phyloP scores from a whole-genome alignment of 2,888 invertebrate genomes.

The Phortica okadai region DNA sequence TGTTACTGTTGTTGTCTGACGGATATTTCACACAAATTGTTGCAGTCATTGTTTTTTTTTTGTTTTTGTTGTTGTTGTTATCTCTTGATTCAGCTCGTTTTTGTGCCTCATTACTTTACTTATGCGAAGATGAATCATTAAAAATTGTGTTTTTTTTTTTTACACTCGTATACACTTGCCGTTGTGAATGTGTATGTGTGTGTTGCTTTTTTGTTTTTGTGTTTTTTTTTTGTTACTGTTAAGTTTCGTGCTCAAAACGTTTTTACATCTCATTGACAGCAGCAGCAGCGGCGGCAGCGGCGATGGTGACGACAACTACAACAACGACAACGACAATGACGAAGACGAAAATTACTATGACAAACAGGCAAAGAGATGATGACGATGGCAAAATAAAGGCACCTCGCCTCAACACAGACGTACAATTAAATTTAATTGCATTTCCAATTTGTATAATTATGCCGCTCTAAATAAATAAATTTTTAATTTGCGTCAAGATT shows the following conservation, averaged over 20 bases:
- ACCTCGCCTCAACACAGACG: not conserved
- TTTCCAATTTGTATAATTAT: constrained; percentile 72
- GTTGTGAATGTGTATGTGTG: not conserved
- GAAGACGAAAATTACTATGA: not conserved
- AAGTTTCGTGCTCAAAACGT: constrained; percentile 68
- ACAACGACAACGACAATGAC: not conserved
- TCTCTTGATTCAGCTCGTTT: constrained; percentile 19
- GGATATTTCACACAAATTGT: constrained; percentile 10
- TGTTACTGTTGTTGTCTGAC: constrained; percentile 21
- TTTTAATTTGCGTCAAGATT: constrained; percentile 64
- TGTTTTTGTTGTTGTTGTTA: not conserved
- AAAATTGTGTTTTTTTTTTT: constrained; percentile 37
- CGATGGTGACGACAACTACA: not conserved
- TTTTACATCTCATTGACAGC: constrained; percentile 66
- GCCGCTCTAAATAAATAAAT: constrained; percentile 62
- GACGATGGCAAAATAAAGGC: not conserved
- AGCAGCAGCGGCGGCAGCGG: not conserved
- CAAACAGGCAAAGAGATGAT: not conserved
- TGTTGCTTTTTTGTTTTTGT: not conserved
- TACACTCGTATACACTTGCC: not conserved
- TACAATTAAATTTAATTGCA: constrained; percentile 66
- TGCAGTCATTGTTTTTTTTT: constrained; percentile 31
- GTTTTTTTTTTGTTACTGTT: constrained; percentile 28
- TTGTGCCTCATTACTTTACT: constrained; percentile 56
- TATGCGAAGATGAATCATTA: constrained; percentile 57